Evolutionary conservation across 1,140 invertebrate species (phyloP), one percentile per base, ranked within the genome.

Genomic region (Drosophila ogumai): DNA sequence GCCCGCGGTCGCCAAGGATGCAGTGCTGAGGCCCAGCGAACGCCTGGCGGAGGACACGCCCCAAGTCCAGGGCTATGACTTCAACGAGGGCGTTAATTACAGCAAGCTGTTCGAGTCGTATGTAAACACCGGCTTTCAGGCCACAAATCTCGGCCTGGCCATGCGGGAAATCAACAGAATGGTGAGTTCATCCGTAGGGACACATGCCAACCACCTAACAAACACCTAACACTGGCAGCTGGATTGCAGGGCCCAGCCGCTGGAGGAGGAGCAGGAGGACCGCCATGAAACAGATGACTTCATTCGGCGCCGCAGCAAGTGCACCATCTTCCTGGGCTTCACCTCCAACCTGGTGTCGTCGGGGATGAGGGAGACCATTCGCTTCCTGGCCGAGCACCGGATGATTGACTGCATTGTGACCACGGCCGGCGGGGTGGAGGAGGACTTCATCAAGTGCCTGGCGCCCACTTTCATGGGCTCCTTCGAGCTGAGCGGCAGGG

Each of bases 381-480:
- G 95, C 72, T 99, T 97, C 94, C 93, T 99, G 61, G 97, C 97
- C 6, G 95, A 99, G 93, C 97, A 99, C 93, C 96, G 96, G 19
- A 91, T 93, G 88, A 82, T 99, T 41, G 99, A 99, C 93, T 99
- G 98, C 91, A 95, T 99, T 71, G 99, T 99, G 1, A 98, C 99
- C 40, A 99, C 98, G 47, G 99, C 99, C 17, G 99, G 99, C 25
- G 99, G 99, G 19, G 95, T 99, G 3, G 99, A 99, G 93, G 99
- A 99, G 94, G 99, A 99, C 94, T 95, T 99, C 40, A 99, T 99
- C 43, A 99, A 99, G 94, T 99, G 99, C 93, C 93, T 99, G 54
- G 97, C 97, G 5, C 97, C 98, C 6, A 99, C 98, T 0, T 99
- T 96, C 90, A 82, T 99, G 86, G 91, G 91, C 0, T 93, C 92